These are phyloP conservation scores for Mixornis gularis DNA, from an alignment of 2,113 vertebrate genomes.

Conservation along the genomic window DNA sequence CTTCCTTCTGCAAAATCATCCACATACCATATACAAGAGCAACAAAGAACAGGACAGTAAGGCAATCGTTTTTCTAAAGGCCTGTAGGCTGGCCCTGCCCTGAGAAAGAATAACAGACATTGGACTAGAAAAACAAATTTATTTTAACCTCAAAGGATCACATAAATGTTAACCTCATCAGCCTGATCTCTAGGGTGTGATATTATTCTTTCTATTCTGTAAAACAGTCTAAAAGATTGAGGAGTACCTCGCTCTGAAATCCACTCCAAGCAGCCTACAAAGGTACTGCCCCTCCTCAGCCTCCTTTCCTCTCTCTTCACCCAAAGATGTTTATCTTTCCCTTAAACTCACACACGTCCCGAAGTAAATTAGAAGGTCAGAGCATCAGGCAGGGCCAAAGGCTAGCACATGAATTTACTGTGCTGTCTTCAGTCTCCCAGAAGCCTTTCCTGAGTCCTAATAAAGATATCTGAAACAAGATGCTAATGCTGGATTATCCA, in stretches of 20 bases:
- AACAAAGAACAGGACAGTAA: not conserved
- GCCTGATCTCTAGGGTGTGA: not conserved
- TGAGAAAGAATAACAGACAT: not conserved
- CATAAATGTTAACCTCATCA: not conserved
- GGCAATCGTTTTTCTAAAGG: not conserved
- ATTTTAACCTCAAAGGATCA: not conserved
- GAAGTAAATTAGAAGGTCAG: not conserved
- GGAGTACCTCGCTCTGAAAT: not conserved
- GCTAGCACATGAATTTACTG: not conserved
- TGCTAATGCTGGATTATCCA: slow-evolving; percentile 56
- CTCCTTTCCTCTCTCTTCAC: not conserved
- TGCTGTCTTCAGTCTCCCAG: not conserved
- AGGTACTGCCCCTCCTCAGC: not conserved
- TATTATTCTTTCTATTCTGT: not conserved
- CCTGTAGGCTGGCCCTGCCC: not conserved
- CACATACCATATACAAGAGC: not conserved
- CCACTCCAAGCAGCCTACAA: not conserved
- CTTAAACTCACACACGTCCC: not conserved
- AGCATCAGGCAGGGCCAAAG: slow-evolving; percentile 20
- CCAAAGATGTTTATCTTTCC: not conserved
- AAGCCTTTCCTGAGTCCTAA: slow-evolving; percentile 26
- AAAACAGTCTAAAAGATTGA: not conserved
- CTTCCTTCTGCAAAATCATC: not conserved
- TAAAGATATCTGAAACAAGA: slow-evolving; percentile 50
- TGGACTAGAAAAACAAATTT: not conserved